These are phyloP conservation scores for Drosophila elegans DNA, from an alignment of 1,140 invertebrate genomes.

Conservation along the genomic window DNA sequence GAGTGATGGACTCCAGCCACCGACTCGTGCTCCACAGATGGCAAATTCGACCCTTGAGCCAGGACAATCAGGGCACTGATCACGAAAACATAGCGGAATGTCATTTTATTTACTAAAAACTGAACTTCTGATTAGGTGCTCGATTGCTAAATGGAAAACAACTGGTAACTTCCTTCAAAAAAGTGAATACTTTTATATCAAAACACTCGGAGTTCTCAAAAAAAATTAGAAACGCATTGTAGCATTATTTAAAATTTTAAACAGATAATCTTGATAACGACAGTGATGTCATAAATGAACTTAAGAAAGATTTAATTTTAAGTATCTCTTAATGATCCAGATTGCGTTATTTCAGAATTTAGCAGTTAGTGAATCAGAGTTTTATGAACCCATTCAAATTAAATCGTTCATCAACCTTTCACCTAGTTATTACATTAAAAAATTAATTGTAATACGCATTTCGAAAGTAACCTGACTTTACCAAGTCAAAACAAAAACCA, in stretches of 20 bases:
- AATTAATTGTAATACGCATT: background rate
- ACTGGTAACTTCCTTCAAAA: slow-evolving; percentile 29
- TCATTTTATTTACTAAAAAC: slow-evolving; percentile 3
- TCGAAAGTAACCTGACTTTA: background rate
- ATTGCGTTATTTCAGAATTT: background rate
- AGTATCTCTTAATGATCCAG: slow-evolving; percentile 1
- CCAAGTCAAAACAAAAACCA: background rate
- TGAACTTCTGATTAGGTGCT: background rate
- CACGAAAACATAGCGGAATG: slow-evolving; percentile 15
- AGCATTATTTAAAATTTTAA: background rate
- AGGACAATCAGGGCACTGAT: slow-evolving; percentile 27
- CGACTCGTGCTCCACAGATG: slow-evolving; percentile 12
- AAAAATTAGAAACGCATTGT: background rate
- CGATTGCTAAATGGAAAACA: slow-evolving; percentile 16
- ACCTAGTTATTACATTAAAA: background rate
- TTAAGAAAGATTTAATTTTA: slow-evolving; percentile 1
- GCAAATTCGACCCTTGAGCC: slow-evolving; percentile 24
- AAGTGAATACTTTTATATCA: slow-evolving; percentile 35
- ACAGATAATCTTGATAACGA: background rate
- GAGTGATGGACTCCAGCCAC: slow-evolving; percentile 8
- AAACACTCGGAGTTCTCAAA: background rate
- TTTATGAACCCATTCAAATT: background rate
- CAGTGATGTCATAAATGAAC: background rate
- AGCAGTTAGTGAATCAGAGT: background rate
- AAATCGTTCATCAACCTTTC: background rate